Conservation (phyloP, 2,888 invertebrate genomes). For the Rotaria socialis region DNA sequence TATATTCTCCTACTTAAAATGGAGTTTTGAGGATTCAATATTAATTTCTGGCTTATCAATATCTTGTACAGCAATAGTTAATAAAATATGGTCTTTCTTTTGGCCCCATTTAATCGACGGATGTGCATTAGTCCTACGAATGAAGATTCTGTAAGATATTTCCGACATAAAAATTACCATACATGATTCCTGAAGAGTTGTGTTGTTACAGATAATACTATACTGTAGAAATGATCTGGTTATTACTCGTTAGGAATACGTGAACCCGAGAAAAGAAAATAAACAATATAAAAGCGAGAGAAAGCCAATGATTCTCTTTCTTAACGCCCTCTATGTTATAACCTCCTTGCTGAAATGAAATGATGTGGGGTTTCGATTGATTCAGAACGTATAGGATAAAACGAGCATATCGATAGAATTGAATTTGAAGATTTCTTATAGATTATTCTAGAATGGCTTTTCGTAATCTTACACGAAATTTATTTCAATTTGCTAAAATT, state of each 20-base stretch:
- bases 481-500: conserved; percentile 3
- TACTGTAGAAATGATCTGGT: neutral
- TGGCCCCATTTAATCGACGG: conserved; percentile 14
- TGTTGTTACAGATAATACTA: neutral
- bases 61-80: conserved; percentile 36
- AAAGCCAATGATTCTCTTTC: neutral
- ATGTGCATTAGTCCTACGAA: neutral
- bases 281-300: neutral
- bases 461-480: neutral
- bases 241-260: neutral
- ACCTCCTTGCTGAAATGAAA: neutral
- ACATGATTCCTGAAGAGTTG: neutral
- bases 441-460: neutral
- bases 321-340: neutral
- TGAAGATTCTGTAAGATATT: neutral
- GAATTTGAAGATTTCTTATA: neutral
- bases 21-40: conserved; percentile 21
- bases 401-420: no score
- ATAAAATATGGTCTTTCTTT: conserved; percentile 27
- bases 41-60: conserved; percentile 26
- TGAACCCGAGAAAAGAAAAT: neutral
- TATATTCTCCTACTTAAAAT: neutral
- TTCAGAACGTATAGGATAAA: no score
- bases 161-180: neutral
- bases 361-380: neutral